Evolutionary conservation across 2,797 vertebrate species (phyloP), one percentile per base, ranked within the genome.

Genomic region (Cirrhinus molitorella): DNA sequence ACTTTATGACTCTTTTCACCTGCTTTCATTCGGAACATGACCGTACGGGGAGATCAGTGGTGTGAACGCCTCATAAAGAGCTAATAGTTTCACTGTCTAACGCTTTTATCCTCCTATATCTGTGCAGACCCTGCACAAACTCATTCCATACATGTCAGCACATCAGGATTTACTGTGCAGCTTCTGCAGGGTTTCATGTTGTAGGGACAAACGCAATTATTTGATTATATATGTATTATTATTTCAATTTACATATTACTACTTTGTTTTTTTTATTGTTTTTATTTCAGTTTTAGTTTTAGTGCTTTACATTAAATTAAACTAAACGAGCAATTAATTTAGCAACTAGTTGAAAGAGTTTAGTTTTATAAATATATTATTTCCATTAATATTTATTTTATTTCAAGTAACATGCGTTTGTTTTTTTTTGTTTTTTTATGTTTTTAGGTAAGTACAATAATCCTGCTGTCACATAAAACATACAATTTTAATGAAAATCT

Each of bases 1-100:
- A 4, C 21, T 67, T 49, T 67, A 23, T 1, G 51, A 74, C 10
- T 40, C 19, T 16, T 9, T 37, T 37, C 72, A 5, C 16, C 25
- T 5, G 23, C 4, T 28, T 25, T 79, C 8, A 13, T 9, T 40
- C 63, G 17, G 14, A 67, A 67, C 45, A 79, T 19, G 49, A 57
- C 1, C 19, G n/a, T 68, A 14, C 0, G n/a, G 16, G n/a, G 49
- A 43, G 34, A 55, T 57, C n/a, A 25, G 3, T 0, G 1, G 16
- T 12, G 14, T 40, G 31, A 79, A 43, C 16, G 49, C 49, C 47
- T 68, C 65, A 70, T 80, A 45, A 70, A 70, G 34, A 70, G 31
- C 28, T 51, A 23, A 57, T 28, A 40, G 49, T 53, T 45, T 34
- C 47, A 31, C 47, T 0, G 47, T 14, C 28, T 31, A 47, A 31